phyloP scores from a whole-genome alignment of 1,140 invertebrate species.

The Drosophila tsacasi region DNA sequence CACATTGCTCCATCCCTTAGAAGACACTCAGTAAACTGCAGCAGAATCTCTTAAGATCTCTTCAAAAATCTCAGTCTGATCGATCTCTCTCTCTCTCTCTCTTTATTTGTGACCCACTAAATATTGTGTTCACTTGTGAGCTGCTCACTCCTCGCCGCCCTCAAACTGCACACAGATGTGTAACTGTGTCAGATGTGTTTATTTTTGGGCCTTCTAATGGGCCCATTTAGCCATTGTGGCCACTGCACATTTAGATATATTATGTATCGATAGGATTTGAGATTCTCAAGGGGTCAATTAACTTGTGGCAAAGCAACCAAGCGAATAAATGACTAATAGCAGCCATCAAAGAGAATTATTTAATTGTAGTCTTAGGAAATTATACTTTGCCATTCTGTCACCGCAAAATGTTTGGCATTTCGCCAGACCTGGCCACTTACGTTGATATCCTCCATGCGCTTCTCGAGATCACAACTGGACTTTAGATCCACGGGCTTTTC shows the following conservation, averaged over 20 bases:
- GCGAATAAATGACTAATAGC: slow-evolving; percentile 52
- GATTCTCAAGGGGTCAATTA: slow-evolving; percentile 81
- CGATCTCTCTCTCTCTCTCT: slow-evolving; percentile 19
- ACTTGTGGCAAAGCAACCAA: slow-evolving; percentile 52
- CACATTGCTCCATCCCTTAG: slow-evolving; percentile 21
- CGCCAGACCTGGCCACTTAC: slow-evolving; percentile 69
- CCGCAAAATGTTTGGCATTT: slow-evolving; percentile 16
- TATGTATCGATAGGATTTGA: slow-evolving; percentile 3
- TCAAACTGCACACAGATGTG: slow-evolving; percentile 55
- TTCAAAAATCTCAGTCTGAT: slow-evolving; percentile 10
- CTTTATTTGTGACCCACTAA: slow-evolving; percentile 40
- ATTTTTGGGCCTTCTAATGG: slow-evolving; percentile 76
- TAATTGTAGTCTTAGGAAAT: slow-evolving; percentile 32
- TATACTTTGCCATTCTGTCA: slow-evolving; percentile 6
- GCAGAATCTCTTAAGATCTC: slow-evolving; percentile 34
- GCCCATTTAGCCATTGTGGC: slow-evolving; percentile 66
- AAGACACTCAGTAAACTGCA: slow-evolving; percentile 4
- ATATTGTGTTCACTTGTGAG: slow-evolving; percentile 5
- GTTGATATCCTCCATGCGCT: slow-evolving; percentile 79
- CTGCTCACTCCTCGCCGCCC: slow-evolving; percentile 2
- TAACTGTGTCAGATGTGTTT: slow-evolving; percentile 76
- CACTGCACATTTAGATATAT: slow-evolving; percentile 16
- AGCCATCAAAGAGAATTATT: slow-evolving; percentile 40
- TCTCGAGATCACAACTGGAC: slow-evolving; percentile 76
- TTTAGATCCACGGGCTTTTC: slow-evolving; percentile 76